Evolutionary conservation across 1,140 invertebrate genomes (phyloP).

Genomic region (Trichoplusia ni): DNA sequence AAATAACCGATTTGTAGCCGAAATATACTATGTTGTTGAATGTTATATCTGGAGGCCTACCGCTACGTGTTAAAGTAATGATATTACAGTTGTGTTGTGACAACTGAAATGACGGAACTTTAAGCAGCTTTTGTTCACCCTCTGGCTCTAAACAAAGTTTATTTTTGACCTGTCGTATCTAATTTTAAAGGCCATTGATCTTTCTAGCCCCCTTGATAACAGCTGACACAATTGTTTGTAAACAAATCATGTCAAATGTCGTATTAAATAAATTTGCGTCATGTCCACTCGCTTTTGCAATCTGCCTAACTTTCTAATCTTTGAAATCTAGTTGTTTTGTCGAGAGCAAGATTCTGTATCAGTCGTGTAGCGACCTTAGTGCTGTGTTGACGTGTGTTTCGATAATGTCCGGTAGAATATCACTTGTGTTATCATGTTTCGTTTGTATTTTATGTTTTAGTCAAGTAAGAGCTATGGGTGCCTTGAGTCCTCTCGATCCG

Average conservation of each 20-base stretch:
- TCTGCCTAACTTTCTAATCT: constrained; percentile 18
- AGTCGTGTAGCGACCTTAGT: neutral
- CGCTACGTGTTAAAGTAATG: no score
- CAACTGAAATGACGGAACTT: no score
- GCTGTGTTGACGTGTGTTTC: neutral
- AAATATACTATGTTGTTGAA: no score
- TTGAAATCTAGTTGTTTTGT: constrained; percentile 5
- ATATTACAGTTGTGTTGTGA: no score
- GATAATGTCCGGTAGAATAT: constrained; percentile 2
- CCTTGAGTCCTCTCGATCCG: constrained; percentile 71
- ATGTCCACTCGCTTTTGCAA: neutral
- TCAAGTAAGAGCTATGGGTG: constrained; percentile 60
- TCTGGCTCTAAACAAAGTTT: no score
- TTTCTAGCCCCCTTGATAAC: no score
- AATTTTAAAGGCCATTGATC: no score
- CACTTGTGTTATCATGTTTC: constrained; percentile 22
- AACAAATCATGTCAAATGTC: neutral
- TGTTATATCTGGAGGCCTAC: no score
- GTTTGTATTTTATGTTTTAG: constrained; percentile 49
- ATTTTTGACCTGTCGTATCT: no score
- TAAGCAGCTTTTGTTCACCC: no score
- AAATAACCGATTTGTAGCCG: no score
- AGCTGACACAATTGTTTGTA: neutral
- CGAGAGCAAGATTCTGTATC: neutral
- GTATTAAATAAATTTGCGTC: neutral